phyloP scores from a whole-genome alignment of 2,797 vertebrate genomes.

The Potorous gilbertii region DNA sequence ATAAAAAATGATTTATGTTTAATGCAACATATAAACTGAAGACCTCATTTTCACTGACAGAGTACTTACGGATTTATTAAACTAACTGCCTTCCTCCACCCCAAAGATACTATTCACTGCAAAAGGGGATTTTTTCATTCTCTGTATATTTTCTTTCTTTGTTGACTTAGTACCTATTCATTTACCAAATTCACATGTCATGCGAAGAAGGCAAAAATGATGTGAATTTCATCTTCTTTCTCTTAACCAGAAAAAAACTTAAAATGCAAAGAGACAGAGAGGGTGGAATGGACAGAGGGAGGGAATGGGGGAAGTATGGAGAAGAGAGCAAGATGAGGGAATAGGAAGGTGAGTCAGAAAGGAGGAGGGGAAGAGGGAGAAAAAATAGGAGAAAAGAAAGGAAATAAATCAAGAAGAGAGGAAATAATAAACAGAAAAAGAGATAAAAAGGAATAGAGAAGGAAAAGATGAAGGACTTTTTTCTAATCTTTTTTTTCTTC shows the following conservation, averaged over 20 bases:
- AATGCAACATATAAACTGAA: constrained; percentile 47
- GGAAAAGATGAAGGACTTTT: constrained; percentile 56
- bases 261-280: constrained; percentile 81
- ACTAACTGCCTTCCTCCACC: constrained; percentile 50
- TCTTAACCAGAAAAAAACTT: constrained; percentile 90
- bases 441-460: constrained; percentile 89
- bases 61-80: constrained; percentile 59
- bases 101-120: constrained; percentile 73
- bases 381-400: constrained; percentile 54
- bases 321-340: not conserved
- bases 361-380: not conserved
- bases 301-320: not conserved
- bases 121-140: constrained; percentile 64
- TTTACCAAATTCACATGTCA: constrained; percentile 89
- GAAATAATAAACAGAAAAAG: not conserved
- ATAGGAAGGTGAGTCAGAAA: too few species aligned
- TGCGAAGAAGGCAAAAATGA: constrained; percentile 90
- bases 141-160: constrained; percentile 85
- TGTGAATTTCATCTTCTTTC: constrained; percentile 91
- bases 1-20: constrained; percentile 67
- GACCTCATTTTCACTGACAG: constrained; percentile 62
- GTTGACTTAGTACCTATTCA: constrained; percentile 86
- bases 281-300: not conserved
- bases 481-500: too few species aligned
- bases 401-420: constrained; percentile 49